These are phyloP conservation scores for Euglossa dilemma DNA, from an alignment of 1,140 invertebrate species.

Conservation along the genomic window DNA sequence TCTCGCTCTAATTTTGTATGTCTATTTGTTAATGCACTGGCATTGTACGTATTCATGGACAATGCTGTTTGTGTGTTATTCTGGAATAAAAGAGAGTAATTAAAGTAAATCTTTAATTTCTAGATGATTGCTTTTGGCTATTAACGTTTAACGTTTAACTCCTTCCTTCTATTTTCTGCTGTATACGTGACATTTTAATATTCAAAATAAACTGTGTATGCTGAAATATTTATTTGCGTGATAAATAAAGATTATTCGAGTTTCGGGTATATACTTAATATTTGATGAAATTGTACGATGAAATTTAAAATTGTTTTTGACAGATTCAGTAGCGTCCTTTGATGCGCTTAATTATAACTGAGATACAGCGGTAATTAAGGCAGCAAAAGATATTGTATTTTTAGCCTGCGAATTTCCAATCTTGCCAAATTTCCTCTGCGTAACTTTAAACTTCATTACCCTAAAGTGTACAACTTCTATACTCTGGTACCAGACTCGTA, in stretches of 20 bases:
- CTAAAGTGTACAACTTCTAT: conserved; percentile 17
- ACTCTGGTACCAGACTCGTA: neutral
- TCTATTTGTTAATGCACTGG: neutral
- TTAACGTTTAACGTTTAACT: no score
- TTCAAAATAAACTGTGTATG: no score
- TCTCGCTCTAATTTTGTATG: no score
- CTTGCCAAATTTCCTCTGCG: neutral
- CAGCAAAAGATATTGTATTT: neutral
- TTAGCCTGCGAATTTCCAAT: neutral
- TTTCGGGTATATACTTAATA: neutral
- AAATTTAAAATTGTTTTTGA: no score
- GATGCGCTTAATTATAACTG: neutral
- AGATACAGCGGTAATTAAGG: neutral
- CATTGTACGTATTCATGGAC: neutral
- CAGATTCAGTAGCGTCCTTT: no score
- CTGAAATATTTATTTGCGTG: no score
- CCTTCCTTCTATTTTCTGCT: no score
- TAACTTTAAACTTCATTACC: conserved; percentile 9
- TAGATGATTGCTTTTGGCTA: neutral
- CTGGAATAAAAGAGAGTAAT: no score
- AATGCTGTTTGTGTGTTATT: neutral
- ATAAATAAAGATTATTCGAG: no score
- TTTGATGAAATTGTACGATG: no score
- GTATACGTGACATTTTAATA: no score
- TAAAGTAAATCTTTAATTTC: neutral